Conservation (phyloP, 1,140 invertebrate species). For the Drosophila repleta region DNA sequence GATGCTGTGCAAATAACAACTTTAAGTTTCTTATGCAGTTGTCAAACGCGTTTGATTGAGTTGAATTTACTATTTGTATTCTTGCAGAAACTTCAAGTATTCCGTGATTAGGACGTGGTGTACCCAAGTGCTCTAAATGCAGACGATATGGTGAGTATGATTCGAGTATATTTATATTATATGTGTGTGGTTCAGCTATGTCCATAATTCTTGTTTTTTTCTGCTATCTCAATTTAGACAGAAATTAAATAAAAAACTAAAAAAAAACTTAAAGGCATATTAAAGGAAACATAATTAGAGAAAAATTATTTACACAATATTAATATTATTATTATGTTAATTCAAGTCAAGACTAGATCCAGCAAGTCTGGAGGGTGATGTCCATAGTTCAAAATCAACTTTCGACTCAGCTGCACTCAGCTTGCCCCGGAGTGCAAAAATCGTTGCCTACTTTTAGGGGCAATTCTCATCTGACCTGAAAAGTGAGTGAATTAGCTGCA, state of each 20-base stretch:
- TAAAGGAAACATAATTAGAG: too few species aligned
- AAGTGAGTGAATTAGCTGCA: conserved; percentile 12
- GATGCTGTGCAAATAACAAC: conserved; percentile 25
- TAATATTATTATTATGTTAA: too few species aligned
- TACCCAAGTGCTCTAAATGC: conserved; percentile 83
- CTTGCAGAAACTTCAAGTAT: conserved; percentile 72
- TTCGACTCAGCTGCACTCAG: background rate
- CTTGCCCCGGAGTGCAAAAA: background rate
- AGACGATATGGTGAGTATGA: conserved; percentile 83
- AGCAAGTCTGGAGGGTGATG: too few species aligned
- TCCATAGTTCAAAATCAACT: conserved; percentile 1
- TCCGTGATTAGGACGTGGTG: conserved; percentile 84
- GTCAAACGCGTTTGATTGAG: conserved; percentile 13
- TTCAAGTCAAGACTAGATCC: too few species aligned
- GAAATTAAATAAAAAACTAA: too few species aligned
- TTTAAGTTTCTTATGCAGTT: conserved; percentile 7
- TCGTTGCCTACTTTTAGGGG: conserved; percentile 31
- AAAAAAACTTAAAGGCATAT: too few species aligned
- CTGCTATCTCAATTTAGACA: too few species aligned
- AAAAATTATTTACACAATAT: too few species aligned
- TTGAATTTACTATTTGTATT: conserved; percentile 24
- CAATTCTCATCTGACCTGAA: conserved; percentile 12
- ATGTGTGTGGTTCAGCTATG: too few species aligned
- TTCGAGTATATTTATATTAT: too few species aligned
- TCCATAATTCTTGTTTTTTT: too few species aligned